Base-by-base conservation (phyloP, 2,888 invertebrate species). In the Ormyrus pomaceus region DNA sequence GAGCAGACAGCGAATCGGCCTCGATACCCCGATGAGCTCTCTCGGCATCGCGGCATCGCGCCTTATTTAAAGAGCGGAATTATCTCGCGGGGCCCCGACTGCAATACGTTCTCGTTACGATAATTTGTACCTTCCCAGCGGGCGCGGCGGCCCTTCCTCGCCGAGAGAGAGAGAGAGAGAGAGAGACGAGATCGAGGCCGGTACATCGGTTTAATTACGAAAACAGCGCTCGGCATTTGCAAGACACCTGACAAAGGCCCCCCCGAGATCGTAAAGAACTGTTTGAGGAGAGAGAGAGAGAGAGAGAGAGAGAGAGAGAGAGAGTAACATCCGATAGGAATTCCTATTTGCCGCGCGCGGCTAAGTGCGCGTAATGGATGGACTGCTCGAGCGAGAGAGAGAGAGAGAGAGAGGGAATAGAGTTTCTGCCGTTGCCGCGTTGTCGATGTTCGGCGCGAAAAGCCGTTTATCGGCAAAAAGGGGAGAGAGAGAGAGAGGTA, bases 331-430 rank as follows among this genome's bases (percentile, higher is more conserved):
- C 59, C 19, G 77, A 74, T 74, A 19, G 62, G 69, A 62, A 75
- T 70, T 75, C 19, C n/a, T 64, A 58, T 75, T 71, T 56, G 56
- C 55, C 7, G 50, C 45, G 34, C 34, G 34, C 3, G 34, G 46
- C 11, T 64, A 77, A 77, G 70, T 70, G 19, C 51, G 45, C 46
- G 61, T 68, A 72, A 81, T 76, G 53, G 34, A 62, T 80, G 66
- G 68, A 50, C 34, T 34, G 34, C 34, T 34, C 34, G 34, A 34
- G 34, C 34, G 34, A 34, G 3, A 34, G 34, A 34, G 34, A 34
- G 34, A 34, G 34, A 34, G 34, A 34, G 13, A 13, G 34, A 34
- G 34, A 1, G 34, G 34, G 34, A 34, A 34, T 4, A 34, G 34
- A 34, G 34, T 34, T 34, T 4, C 34, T 34, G 34, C 34, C 3